phyloP scores from a whole-genome alignment of 2,888 invertebrate species.

The Drosophila rellima region DNA sequence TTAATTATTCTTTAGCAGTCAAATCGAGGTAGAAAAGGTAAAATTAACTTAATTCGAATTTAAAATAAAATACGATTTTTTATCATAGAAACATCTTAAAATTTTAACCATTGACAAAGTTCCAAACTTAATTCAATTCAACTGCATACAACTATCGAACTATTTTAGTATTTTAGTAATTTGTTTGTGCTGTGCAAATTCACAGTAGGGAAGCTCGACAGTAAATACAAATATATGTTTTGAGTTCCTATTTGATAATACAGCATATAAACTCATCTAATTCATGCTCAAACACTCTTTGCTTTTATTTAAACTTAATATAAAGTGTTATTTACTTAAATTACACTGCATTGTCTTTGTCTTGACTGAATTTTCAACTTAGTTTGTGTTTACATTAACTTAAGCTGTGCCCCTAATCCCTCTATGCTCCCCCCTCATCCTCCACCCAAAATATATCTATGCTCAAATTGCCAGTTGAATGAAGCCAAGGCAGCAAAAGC shows the following conservation, averaged over 20 bases:
- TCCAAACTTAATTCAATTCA: too few species aligned
- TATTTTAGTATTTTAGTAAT: too few species aligned
- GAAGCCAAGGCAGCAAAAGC: conserved; percentile 17
- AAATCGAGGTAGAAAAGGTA: too few species aligned
- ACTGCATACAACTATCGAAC: too few species aligned
- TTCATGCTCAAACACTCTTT: not conserved
- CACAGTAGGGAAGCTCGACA: not conserved
- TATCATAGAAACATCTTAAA: not conserved
- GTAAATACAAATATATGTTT: too few species aligned
- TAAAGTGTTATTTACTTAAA: conserved; percentile 7
- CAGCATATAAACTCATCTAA: not conserved
- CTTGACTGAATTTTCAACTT: conserved; percentile 23
- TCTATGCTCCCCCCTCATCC: not conserved
- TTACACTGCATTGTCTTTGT: conserved; percentile 11
- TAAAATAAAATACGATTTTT: not conserved
- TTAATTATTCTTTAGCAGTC: too few species aligned
- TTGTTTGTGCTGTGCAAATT: not conserved
- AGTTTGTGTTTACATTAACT: conserved; percentile 38
- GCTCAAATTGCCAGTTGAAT: conserved; percentile 39
- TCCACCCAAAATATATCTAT: not conserved
- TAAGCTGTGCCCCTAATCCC: conserved; percentile 13
- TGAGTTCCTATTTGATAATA: not conserved
- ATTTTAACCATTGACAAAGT: not conserved
- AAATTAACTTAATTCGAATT: not conserved
- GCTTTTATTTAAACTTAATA: conserved; percentile 6